phyloP scores from a whole-genome alignment of 2,888 invertebrate genomes.

The Zele albiditarsus region DNA sequence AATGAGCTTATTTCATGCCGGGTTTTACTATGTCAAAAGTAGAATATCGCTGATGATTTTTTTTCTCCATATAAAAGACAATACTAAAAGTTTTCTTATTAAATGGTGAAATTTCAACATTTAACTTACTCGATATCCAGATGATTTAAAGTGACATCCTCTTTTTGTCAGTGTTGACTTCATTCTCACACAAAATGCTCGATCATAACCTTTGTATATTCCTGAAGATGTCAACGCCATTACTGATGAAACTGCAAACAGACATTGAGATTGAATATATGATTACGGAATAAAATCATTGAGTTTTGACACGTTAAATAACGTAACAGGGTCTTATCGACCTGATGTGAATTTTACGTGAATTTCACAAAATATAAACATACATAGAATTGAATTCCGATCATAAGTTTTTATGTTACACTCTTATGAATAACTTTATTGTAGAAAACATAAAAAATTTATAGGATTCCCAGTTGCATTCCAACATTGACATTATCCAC shows the following conservation, averaged over 20 bases:
- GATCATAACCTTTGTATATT: constrained; percentile 87
- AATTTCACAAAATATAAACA: too few species aligned
- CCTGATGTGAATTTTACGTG: too few species aligned
- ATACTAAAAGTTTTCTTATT: neutral
- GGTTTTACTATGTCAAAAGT: constrained; percentile 14
- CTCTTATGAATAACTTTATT: too few species aligned
- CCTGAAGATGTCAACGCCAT: constrained; percentile 85
- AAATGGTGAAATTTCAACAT: neutral
- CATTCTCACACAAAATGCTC: constrained; percentile 97
- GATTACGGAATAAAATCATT: neutral
- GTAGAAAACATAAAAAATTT: too few species aligned
- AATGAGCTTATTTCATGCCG: constrained; percentile 20
- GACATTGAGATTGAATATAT: neutral
- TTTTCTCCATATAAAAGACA: neutral
- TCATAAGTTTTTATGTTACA: too few species aligned
- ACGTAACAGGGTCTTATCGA: neutral
- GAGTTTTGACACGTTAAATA: neutral
- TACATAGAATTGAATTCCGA: too few species aligned
- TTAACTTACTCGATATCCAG: constrained; percentile 92
- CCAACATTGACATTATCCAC: too few species aligned
- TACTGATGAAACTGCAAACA: constrained; percentile 83
- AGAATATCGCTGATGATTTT: constrained; percentile 26
- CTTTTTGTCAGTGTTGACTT: constrained; percentile 97
- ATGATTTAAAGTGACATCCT: constrained; percentile 97
- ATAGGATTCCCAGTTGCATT: too few species aligned